Base-by-base conservation (phyloP, 2,113 vertebrate genomes). In the Eulemur macaco region DNA sequence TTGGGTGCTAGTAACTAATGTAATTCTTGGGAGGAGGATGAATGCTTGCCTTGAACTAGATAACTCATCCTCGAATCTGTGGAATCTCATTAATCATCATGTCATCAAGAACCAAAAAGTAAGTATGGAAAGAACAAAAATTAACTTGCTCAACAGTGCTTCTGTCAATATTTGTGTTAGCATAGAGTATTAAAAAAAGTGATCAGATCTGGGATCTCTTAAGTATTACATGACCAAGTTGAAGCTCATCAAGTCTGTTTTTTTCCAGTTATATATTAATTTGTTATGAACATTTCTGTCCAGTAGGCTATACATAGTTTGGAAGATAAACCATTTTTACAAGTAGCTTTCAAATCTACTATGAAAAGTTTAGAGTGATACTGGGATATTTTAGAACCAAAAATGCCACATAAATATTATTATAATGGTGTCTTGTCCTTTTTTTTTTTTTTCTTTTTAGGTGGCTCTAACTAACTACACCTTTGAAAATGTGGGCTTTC, bases 401-500 rank as follows among this genome's bases (percentile, higher is more conserved):
- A 95, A 84, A 97, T 52, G 12, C 5, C 73, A 58, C 63, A 52
- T 91, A 86, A 10, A 56, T 25, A 86, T 97, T 96, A 84, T 96
- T 63, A 29, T 89, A 68, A 31, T 74, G 27, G 0, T 91, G 52
- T 58, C 31, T 96, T 97, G 20, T 27, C 47, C 20, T 56, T 56
- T 63, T 63, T 60, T 60, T 63, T 60, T 60, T 63, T 42, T 52
- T 42, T n/a, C 80, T 94, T 96, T 95, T 37, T 98, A 99, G 99
- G 99, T 99, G 98, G 98, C 99, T n/a, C 96, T 99, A 88, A 99
- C 99, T 78, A 99, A 99, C 98, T 99, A 99, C 97, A 99, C 99
- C 29, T 99, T 99, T 98, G 99, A 99, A 99, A 99, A 99, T 0
- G 99, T 99, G 98, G 99, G 99, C 54, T 99, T 99, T 98, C 99